Evolutionary conservation across 2,797 vertebrate species (phyloP).

Genomic region (Takifugu rubripes): DNA sequence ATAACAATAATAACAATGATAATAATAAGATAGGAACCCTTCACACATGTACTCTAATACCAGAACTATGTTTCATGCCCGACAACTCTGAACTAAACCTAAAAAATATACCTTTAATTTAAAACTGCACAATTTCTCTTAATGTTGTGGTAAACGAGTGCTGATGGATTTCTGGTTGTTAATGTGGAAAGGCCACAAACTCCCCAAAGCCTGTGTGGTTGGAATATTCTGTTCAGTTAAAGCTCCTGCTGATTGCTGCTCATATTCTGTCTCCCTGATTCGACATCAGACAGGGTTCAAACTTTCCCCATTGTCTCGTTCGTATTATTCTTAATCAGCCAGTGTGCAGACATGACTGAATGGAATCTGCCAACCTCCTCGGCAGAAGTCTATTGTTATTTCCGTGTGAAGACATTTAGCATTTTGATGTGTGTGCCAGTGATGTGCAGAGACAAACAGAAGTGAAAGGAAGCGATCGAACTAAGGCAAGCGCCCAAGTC

Average conservation of each 20-base stretch:
- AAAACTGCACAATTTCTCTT: slow-evolving; percentile 13
- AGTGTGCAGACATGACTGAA: slow-evolving; percentile 13
- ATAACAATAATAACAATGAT: too few species aligned
- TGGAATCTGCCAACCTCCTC: slow-evolving; percentile 4
- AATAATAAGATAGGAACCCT: too few species aligned
- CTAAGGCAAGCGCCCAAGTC: slow-evolving; percentile 54
- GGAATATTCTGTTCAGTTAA: slow-evolving; percentile 36
- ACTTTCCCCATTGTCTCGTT: slow-evolving; percentile 4
- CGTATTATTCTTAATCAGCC: slow-evolving; percentile 43
- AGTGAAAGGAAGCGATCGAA: slow-evolving; percentile 54
- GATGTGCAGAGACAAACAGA: slow-evolving; percentile 45
- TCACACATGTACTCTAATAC: too few species aligned
- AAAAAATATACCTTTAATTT: too few species aligned
- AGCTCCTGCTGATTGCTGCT: slow-evolving; percentile 31
- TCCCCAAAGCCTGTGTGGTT: slow-evolving; percentile 12
- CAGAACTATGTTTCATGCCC: too few species aligned
- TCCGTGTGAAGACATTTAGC: slow-evolving; percentile 28
- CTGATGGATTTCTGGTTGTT: background rate
- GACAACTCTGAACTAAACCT: too few species aligned
- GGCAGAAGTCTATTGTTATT: background rate
- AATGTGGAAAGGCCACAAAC: slow-evolving; percentile 22
- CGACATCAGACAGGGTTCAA: background rate
- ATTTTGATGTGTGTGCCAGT: slow-evolving; percentile 32
- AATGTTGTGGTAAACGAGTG: slow-evolving; percentile 25
- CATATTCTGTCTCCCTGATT: slow-evolving; percentile 5